Conservation (phyloP, 2,797 vertebrate species). For the Chromobotia macracanthus region DNA sequence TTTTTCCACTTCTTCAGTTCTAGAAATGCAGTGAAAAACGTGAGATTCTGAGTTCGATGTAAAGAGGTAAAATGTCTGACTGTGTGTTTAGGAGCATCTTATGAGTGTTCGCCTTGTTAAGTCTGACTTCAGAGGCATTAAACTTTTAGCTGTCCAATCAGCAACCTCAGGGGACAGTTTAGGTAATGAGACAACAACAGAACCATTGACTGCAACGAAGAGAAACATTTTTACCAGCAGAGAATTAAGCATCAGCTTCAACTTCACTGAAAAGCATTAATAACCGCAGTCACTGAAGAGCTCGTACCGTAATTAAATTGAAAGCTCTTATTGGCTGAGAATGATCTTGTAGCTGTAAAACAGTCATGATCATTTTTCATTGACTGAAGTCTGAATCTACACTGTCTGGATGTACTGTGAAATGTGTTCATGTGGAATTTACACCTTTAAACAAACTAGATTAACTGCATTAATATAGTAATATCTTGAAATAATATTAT, state of each 20-base stretch:
- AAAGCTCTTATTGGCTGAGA: constrained; percentile 1
- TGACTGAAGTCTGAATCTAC: neutral
- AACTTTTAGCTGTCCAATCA: constrained; percentile 1
- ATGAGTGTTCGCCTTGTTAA: neutral
- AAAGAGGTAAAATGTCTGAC: neutral
- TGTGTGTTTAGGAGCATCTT: constrained; percentile 10
- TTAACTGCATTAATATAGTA: neutral
- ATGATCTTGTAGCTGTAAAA: neutral
- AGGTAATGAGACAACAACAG: constrained; percentile 21
- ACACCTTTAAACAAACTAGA: neutral
- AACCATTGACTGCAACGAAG: constrained; percentile 8
- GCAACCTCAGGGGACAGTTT: constrained; percentile 8
- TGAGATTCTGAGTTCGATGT: neutral
- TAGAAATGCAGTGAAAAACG: too few species aligned
- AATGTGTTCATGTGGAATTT: neutral
- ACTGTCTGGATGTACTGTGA: neutral
- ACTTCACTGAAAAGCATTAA: constrained; percentile 14
- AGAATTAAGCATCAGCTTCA: constrained; percentile 15
- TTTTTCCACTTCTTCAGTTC: too few species aligned
- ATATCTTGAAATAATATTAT: too few species aligned
- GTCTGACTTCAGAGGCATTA: constrained; percentile 9
- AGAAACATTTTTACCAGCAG: constrained; percentile 25
- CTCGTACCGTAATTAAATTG: constrained; percentile 11
- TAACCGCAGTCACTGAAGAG: neutral
- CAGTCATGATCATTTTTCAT: neutral